These are phyloP conservation scores for Ornithorhynchus anatinus DNA, from an alignment of 2,113 vertebrate genomes.

Conservation along the genomic window DNA sequence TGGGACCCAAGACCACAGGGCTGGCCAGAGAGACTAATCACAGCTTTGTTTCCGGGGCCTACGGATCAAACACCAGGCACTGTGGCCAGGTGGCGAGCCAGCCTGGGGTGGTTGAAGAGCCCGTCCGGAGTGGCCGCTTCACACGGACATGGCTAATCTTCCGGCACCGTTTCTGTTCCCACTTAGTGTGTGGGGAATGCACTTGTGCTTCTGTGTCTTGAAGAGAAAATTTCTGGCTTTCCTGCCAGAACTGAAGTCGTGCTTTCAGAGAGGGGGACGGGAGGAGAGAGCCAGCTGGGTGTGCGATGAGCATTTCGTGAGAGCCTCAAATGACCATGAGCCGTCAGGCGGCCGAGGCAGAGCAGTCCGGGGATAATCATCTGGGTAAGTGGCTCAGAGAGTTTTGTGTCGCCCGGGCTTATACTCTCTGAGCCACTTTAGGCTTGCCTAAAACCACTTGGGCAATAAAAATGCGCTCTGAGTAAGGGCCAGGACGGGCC, in stretches of 20 bases:
- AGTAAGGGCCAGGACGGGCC: too few relatives aligned
- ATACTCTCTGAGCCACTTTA: neutral
- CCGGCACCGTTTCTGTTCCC: neutral
- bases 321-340: constrained; percentile 37
- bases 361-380: constrained; percentile 1
- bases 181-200: neutral
- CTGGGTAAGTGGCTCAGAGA: constrained; percentile 24
- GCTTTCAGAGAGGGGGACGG: constrained; percentile 41
- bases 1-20: too few relatives aligned
- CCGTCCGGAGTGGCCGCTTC: too few relatives aligned
- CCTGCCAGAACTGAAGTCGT: neutral
- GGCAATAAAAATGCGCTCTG: neutral
- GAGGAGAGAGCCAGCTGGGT: constrained; percentile 11
- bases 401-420: neutral
- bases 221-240: neutral
- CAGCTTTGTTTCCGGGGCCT: too few relatives aligned
- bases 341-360: constrained; percentile 30
- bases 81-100: too few relatives aligned
- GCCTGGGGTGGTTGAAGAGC: too few relatives aligned
- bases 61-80: too few relatives aligned
- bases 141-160: too few relatives aligned
- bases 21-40: too few relatives aligned
- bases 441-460: neutral
- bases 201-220: neutral
- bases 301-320: constrained; percentile 17